phyloP scores from a whole-genome alignment of 2,797 vertebrate genomes.

The Malacoraja senta region DNA sequence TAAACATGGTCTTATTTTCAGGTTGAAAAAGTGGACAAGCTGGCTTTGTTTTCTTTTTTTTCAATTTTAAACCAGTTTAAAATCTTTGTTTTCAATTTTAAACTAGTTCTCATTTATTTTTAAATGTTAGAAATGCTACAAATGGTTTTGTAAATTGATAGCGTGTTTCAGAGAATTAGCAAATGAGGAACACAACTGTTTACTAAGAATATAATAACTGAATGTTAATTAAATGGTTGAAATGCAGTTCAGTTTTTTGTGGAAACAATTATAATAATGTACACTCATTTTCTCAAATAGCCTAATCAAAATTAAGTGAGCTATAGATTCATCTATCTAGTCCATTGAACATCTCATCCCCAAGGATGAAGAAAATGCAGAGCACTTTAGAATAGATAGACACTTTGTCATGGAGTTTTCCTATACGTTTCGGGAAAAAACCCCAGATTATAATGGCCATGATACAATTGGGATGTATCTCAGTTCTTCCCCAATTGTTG shows the following conservation, averaged over 20 bases:
- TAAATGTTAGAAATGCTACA: not conserved
- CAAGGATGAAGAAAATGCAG: constrained; percentile 45
- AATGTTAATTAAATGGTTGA: constrained; percentile 48
- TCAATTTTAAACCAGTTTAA: too few relatives aligned
- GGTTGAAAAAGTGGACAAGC: not conserved
- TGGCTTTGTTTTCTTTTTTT: not conserved
- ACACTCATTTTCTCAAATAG: constrained; percentile 42
- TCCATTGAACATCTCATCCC: constrained; percentile 44
- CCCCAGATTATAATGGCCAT: not conserved
- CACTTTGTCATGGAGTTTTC: not conserved
- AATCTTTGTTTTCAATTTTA: not conserved
- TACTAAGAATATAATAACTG: not conserved
- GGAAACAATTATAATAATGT: constrained; percentile 41
- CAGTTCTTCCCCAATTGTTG: not conserved
- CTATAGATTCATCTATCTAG: constrained; percentile 43
- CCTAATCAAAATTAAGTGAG: constrained; percentile 43
- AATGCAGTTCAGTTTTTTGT: constrained; percentile 45
- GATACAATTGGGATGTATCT: not conserved
- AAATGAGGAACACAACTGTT: not conserved
- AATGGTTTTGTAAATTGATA: not conserved
- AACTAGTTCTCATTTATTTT: not conserved
- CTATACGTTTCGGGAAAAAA: not conserved
- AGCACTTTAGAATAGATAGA: constrained; percentile 32
- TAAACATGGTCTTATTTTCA: not conserved
- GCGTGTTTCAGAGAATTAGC: not conserved